phyloP scores from a whole-genome alignment of 2,797 vertebrate genomes.

The Sebastes hubbsi region DNA sequence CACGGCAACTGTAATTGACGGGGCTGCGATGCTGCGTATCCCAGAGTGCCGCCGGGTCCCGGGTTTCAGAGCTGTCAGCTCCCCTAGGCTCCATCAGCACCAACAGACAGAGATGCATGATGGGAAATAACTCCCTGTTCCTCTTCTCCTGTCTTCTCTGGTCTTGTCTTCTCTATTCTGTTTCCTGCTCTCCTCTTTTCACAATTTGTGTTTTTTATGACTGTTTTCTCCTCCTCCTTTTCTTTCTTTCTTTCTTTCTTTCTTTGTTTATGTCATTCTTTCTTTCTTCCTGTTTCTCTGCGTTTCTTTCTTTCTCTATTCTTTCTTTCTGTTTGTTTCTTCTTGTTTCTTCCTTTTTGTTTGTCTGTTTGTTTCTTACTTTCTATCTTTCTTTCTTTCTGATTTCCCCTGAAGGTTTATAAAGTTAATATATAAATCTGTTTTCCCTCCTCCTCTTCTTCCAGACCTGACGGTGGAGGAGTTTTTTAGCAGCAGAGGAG shows the following conservation, averaged over 20 bases:
- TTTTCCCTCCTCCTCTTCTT: not conserved
- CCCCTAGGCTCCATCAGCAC: not conserved
- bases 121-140: conserved; percentile 2
- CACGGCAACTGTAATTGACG: not conserved
- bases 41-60: not conserved
- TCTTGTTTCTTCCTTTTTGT: not conserved
- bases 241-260: not conserved
- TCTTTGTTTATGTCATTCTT: not conserved
- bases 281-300: not conserved
- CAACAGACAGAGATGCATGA: conserved; percentile 9
- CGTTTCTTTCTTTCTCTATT: not conserved
- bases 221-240: not conserved
- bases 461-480: conserved; percentile 85
- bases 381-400: not conserved
- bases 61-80: conserved; percentile 7
- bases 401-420: not conserved
- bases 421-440: not conserved
- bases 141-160: not conserved
- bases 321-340: not conserved
- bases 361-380: not conserved
- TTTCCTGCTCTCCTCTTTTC: not conserved
- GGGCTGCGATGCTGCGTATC: not conserved
- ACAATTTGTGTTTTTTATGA: not conserved
- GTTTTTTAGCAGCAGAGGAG: conserved; percentile 76
- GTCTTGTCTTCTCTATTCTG: not conserved